Base-by-base conservation (phyloP, 2,888 invertebrate species). In the Tipula helvola region DNA sequence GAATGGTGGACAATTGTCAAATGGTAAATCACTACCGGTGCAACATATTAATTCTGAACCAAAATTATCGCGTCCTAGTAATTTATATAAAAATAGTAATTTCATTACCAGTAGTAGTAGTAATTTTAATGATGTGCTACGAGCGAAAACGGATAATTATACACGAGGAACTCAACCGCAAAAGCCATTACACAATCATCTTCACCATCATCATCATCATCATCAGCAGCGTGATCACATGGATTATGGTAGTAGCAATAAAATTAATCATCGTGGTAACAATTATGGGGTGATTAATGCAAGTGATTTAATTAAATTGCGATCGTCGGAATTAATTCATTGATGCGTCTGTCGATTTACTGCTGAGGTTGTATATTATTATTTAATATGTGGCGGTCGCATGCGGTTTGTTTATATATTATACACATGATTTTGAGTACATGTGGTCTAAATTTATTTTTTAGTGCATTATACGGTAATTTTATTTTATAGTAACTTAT, bases 231-330 rank as follows among this genome's bases (percentile, higher is more conserved):
- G 71, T 10, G 71, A 71, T 8, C 71, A 85, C 16, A 85, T 42
- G 16, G 41, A 57, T 10, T 86, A 86, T 5, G 86, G 86, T 47
- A 83, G 47, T 18, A 52, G 71, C 36, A 57, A 86, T 52, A 57
- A 86, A 52, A 13, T 18, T 8, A 86, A 86, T 86, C 18, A 36
- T n/a, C 86, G 36, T 12, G 36, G 28, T 28, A 86, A 84, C 28
- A 87, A 86, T 71, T 88, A 87, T 36, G 87, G 87, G 42, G 47
- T 88, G 13, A 87, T 87, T 28, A 86, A 87, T 44, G 47, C 88
- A 42, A 86, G 87, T 28, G 87, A 88, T 36, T 87, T 87, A 41
- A 87, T 86, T 86, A 87, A 88, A 84, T 86, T 87, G 7, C 71
- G 88, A 36, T 87, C 87, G 52, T 87, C 87, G 12, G 86, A 87